A percentile compares a stretch with the other conserved stretches of the same genome.
Conservation (phyloP, 2,888 invertebrate species). For the Cosmia pyralina region DNA sequence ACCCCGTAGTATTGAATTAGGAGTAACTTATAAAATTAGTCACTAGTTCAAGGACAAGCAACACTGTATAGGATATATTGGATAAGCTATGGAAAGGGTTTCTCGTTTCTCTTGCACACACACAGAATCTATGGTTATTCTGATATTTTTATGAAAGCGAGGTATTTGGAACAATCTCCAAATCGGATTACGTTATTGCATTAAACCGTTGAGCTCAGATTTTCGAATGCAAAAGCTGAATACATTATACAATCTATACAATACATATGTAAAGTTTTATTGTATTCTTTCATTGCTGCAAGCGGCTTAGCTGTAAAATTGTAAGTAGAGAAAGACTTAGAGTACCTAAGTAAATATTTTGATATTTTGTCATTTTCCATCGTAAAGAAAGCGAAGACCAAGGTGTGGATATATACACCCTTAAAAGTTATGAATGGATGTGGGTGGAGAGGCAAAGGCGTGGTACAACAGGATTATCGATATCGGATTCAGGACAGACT, state of each 20-base stretch:
- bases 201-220: constrained; percentile 9
- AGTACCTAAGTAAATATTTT: background rate
- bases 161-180: constrained; percentile 14
- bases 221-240: constrained; percentile 8
- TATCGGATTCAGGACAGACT: constrained; percentile 18
- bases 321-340: background rate
- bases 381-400: constrained; percentile 13
- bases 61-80: background rate
- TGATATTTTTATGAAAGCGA: constrained; percentile 5
- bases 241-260: background rate
- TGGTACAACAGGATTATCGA: background rate
- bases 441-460: constrained; percentile 9
- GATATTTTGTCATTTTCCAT: background rate
- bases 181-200: constrained; percentile 39
- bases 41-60: too few species aligned
- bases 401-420: constrained; percentile 7
- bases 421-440: constrained; percentile 21
- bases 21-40: background rate
- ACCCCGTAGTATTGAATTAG: too few species aligned
- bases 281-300: background rate
- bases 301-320: background rate
- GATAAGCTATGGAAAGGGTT: background rate
- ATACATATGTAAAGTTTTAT: background rate
- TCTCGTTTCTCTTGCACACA: background rate
- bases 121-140: background rate